Percentiles rank a stretch among this genome's conserved stretches.
Conservation (phyloP, 2,113 vertebrate species). For the Emydocephalus ijimae region DNA sequence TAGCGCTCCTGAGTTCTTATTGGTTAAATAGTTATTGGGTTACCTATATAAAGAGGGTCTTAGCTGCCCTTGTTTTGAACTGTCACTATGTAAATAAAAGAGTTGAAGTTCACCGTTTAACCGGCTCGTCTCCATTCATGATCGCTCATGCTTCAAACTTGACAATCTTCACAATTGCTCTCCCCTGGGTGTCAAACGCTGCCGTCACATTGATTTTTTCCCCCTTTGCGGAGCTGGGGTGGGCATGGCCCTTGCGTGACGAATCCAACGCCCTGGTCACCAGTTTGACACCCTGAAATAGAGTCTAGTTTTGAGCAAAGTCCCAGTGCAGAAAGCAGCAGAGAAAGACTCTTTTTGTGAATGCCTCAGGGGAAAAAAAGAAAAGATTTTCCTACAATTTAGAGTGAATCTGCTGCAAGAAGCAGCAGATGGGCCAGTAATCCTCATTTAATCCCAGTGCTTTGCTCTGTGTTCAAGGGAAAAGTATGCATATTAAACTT, state of each 20-base stretch:
- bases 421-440: slow-evolving; percentile 3
- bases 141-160: too few relatives aligned
- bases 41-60: too few relatives aligned
- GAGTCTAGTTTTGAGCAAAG: not conserved
- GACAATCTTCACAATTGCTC: not conserved
- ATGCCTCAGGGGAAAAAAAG: not conserved
- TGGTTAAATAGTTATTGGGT: too few relatives aligned
- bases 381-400: not conserved
- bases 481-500: not conserved
- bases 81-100: too few relatives aligned
- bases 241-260: too few relatives aligned
- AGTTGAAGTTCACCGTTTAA: too few relatives aligned
- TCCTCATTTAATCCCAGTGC: not conserved
- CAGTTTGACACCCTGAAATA: too few relatives aligned
- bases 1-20: too few relatives aligned
- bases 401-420: not conserved
- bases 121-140: too few relatives aligned
- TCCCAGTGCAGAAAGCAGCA: not conserved
- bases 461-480: not conserved
- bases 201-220: too few relatives aligned
- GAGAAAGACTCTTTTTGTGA: not conserved
- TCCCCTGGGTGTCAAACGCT: not conserved
- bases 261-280: fast-evolving
- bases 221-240: too few relatives aligned
- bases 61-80: too few relatives aligned